Conservation (phyloP, 2,113 vertebrate genomes). For the Empidonax alnorum region DNA sequence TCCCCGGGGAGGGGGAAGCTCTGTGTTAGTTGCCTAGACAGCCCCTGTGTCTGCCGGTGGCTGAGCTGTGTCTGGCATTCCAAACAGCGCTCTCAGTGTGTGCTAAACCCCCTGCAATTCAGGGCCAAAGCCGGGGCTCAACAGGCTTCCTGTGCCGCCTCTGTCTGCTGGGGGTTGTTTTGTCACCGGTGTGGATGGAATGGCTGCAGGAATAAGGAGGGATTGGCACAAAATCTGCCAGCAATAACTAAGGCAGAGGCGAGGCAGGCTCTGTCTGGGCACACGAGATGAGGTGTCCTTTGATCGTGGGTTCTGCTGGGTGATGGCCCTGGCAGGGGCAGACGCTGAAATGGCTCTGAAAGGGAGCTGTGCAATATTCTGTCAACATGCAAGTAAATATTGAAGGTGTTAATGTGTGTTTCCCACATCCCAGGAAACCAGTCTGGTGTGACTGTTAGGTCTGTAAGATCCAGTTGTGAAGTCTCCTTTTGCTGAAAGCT, state of each 20-base stretch:
- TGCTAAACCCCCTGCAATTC: background rate
- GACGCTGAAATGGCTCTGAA: background rate
- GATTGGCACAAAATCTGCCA: background rate
- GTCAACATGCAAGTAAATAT: background rate
- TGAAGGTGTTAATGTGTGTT: background rate
- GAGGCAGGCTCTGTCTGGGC: background rate
- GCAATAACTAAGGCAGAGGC: background rate
- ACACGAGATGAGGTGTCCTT: background rate
- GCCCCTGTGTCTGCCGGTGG: background rate
- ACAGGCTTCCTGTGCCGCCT: background rate
- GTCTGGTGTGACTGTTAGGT: background rate
- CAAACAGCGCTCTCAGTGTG: background rate
- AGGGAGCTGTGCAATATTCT: background rate
- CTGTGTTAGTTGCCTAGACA: background rate
- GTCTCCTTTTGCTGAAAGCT: background rate
- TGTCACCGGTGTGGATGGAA: accelerated
- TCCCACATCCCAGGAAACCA: background rate
- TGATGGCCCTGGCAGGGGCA: background rate
- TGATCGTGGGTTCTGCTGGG: background rate
- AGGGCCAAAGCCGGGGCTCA: background rate
- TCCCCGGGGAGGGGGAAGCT: background rate
- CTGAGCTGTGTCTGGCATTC: slow-evolving; percentile 50
- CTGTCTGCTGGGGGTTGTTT: background rate
- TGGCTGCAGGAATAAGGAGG: background rate
- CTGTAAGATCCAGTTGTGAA: background rate